Evolutionary conservation across 2,888 invertebrate species (phyloP).

Genomic region (Onthophagus sagittarius): DNA sequence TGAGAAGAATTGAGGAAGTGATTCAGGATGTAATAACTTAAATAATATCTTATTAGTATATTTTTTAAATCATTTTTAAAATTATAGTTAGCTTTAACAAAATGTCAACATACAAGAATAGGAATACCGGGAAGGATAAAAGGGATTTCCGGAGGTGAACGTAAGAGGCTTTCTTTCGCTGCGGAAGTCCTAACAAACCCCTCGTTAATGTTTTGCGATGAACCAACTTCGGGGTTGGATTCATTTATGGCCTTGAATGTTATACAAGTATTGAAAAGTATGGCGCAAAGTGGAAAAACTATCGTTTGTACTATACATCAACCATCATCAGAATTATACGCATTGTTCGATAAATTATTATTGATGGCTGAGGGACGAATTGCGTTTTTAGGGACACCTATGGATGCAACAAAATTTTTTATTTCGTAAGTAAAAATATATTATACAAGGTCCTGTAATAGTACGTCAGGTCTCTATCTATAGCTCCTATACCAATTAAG

Average conservation of each 20-base stretch:
- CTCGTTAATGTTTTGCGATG: constrained; percentile 92
- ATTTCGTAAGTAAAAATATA: constrained; percentile 58
- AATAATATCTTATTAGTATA: neutral
- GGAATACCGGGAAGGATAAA: constrained; percentile 83
- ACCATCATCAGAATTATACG: constrained; percentile 87
- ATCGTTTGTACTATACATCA: constrained; percentile 93
- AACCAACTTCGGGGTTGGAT: constrained; percentile 94
- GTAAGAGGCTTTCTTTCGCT: constrained; percentile 91
- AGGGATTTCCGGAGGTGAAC: constrained; percentile 95
- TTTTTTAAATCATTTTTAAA: neutral
- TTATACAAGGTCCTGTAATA: no score
- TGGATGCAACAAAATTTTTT: constrained; percentile 76
- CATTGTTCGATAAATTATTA: constrained; percentile 83
- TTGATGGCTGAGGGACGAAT: constrained; percentile 90
- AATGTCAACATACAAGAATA: constrained; percentile 88
- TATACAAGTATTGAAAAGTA: constrained; percentile 71
- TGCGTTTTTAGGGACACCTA: constrained; percentile 80
- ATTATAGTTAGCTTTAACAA: constrained; percentile 71
- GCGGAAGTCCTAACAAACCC: constrained; percentile 97
- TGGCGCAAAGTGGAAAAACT: constrained; percentile 80
- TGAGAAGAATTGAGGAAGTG: constrained; percentile 80
- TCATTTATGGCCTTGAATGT: constrained; percentile 96
- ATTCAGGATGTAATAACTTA: constrained; percentile 65
- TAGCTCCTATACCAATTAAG: no score
- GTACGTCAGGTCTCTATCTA: no score